A percentile compares a stretch with the other conserved stretches of the same genome.
Evolutionary conservation across 2,797 vertebrate genomes (phyloP).

Genomic region (Sebastes oblongus): DNA sequence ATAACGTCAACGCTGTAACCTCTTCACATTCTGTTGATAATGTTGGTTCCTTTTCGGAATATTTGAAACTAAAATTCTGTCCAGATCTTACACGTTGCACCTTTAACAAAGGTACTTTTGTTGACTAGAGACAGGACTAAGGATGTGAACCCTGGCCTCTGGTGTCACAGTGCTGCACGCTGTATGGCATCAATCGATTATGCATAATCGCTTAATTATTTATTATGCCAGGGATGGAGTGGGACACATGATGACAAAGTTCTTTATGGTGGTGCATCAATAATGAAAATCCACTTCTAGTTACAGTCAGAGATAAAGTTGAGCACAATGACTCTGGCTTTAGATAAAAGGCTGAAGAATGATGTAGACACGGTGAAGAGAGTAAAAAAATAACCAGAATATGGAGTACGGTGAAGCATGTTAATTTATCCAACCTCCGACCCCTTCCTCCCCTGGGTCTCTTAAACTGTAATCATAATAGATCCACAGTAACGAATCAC

Average conservation of each 20-base stretch:
- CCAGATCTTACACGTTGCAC: background rate
- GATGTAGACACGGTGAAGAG: background rate
- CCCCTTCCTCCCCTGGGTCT: background rate
- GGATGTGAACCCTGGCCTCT: background rate
- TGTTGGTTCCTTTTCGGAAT: too few species aligned
- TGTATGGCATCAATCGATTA: background rate
- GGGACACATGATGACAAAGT: background rate
- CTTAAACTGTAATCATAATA: conserved; percentile 1
- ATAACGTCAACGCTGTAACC: too few species aligned
- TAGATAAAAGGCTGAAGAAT: background rate
- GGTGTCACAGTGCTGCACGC: background rate
- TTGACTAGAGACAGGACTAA: background rate
- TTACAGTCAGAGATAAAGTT: background rate
- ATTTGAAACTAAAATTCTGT: too few species aligned
- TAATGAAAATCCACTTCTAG: background rate
- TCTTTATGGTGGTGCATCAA: background rate
- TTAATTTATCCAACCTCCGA: background rate
- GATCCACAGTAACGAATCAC: background rate
- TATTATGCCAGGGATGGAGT: background rate
- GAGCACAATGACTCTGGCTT: background rate
- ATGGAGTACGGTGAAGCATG: background rate
- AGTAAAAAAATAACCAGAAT: background rate
- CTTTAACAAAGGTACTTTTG: background rate
- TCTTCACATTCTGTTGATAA: too few species aligned
- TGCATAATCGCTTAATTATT: background rate